These are phyloP conservation scores for Myotis brandtii DNA, from an alignment of 2,113 vertebrate species.

Conservation along the genomic window DNA sequence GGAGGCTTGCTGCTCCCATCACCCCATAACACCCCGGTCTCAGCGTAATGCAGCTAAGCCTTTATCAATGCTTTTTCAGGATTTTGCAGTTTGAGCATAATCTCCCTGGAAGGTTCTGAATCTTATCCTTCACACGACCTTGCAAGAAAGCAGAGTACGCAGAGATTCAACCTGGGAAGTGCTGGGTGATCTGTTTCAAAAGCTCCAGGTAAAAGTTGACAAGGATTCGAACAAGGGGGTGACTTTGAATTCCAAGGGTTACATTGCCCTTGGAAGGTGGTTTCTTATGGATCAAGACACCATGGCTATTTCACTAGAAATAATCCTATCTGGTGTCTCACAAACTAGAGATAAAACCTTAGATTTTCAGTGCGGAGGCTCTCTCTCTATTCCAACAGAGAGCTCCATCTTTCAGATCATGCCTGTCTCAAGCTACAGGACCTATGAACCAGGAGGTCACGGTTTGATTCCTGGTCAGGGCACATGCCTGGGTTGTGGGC, in stretches of 20 bases:
- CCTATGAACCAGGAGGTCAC: too few species aligned
- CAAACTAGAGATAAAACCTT: not conserved
- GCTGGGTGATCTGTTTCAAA: conserved; percentile 35
- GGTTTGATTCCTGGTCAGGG: too few species aligned
- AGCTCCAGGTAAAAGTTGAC: conserved; percentile 2
- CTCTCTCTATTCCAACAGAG: not conserved
- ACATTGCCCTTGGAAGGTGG: not conserved
- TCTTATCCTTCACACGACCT: conserved; percentile 76
- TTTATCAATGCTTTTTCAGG: conserved; percentile 76
- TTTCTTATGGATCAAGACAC: conserved; percentile 30
- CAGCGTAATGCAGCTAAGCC: conserved; percentile 62
- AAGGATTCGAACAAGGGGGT: conserved; percentile 49
- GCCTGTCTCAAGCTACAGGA: accelerated
- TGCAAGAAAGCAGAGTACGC: conserved; percentile 63
- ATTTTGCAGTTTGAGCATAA: conserved; percentile 67
- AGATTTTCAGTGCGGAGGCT: too few species aligned
- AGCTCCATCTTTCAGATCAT: accelerated
- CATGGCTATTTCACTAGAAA: conserved; percentile 45
- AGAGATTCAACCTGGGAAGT: conserved; percentile 15
- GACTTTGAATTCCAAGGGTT: not conserved
- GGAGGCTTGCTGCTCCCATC: conserved; percentile 34
- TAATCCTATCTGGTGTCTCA: not conserved
- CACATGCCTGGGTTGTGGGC: too few species aligned
- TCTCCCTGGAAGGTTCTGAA: conserved; percentile 71
- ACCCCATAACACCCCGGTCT: not conserved